Evolutionary conservation across 2,797 vertebrate genomes (phyloP), one percentile per base, ranked within the genome.

Genomic region (Pyrrhura leucotis): DNA sequence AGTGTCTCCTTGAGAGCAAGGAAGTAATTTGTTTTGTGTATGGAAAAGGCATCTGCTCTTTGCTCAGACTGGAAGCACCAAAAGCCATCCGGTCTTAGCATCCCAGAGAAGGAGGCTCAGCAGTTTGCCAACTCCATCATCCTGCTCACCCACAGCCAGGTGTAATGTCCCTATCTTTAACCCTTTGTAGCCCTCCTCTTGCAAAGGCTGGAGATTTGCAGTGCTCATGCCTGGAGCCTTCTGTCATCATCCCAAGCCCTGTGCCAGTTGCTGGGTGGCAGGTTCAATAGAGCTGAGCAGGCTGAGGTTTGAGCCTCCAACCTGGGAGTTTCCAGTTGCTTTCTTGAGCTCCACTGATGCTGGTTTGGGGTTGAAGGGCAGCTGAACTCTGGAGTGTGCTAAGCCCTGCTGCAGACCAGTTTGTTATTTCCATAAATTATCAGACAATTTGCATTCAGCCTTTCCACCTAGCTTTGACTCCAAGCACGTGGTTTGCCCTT

Each of bases 41-140:
- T 83, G 79, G 89, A 80, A 92, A 92, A 83, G 19, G 53, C 65
- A 85, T 94, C 89, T 89, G 16, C 71, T 88, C 39, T 87, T 14
- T 66, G 45, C 35, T 40, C 7, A n/a, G 59, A 26, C 29, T 75
- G 42, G 61, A 79, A 62, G 69, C 69, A 78, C 35, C 59, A 56
- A 48, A 93, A 88, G 2, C 47, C 44, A 35, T 4, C 3, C 0
- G 1, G 22, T 54, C 21, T 66, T 56, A 79, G 67, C 56, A 78
- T 87, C 56, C 51, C 40, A 50, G 74, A 29, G 71, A 72, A 69
- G 14, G 12, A 31, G 37, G 21, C 0, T 1, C 50, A 31, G 37
- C 4, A 7, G 2, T 44, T 88, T 85, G 20, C 20, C 35, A 54
- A 0, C 22, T 45, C 31, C 48, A 22, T 48, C 44, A n/a, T 40